Evolutionary conservation across 2,113 vertebrate species (phyloP).

Genomic region (Mola mola): DNA sequence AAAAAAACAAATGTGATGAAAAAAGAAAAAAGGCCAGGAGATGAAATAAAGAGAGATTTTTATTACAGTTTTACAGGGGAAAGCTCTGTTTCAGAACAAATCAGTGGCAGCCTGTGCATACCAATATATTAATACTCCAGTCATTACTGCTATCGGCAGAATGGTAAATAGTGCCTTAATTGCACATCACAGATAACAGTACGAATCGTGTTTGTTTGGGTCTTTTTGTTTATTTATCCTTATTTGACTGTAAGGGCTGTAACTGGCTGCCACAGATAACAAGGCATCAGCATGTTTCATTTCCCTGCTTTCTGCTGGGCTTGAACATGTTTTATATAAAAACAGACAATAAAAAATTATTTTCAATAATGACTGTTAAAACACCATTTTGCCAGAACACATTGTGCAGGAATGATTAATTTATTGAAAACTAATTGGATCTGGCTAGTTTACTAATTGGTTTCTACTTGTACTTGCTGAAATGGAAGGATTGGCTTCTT

Average conservation of each 20-base stretch:
- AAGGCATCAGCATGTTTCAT: constrained; percentile 45
- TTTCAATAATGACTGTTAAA: constrained; percentile 26
- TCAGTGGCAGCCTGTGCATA: constrained; percentile 60
- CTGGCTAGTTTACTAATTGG: background rate
- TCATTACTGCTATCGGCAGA: constrained; percentile 63
- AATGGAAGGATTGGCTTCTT: background rate
- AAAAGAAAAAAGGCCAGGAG: constrained; percentile 19
- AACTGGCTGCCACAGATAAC: constrained; percentile 65
- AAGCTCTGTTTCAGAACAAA: constrained; percentile 51
- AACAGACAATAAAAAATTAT: constrained; percentile 50
- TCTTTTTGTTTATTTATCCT: constrained; percentile 43
- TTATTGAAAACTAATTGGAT: constrained; percentile 22
- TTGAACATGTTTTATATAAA: constrained; percentile 21
- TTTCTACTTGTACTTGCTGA: background rate
- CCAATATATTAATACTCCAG: constrained; percentile 62
- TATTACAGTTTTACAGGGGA: constrained; percentile 48
- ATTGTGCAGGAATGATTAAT: constrained; percentile 18
- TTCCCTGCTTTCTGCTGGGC: constrained; percentile 40
- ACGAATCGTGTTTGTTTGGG: constrained; percentile 18
- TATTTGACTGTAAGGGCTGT: constrained; percentile 27
- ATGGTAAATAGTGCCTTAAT: constrained; percentile 65
- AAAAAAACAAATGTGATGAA: constrained; percentile 16
- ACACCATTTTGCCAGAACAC: constrained; percentile 1
- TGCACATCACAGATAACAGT: constrained; percentile 66
- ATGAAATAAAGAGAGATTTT: constrained; percentile 40